Evolutionary conservation across 1,140 invertebrate species (phyloP), one percentile per base, ranked within the genome.

Genomic region (Grapholita molesta): DNA sequence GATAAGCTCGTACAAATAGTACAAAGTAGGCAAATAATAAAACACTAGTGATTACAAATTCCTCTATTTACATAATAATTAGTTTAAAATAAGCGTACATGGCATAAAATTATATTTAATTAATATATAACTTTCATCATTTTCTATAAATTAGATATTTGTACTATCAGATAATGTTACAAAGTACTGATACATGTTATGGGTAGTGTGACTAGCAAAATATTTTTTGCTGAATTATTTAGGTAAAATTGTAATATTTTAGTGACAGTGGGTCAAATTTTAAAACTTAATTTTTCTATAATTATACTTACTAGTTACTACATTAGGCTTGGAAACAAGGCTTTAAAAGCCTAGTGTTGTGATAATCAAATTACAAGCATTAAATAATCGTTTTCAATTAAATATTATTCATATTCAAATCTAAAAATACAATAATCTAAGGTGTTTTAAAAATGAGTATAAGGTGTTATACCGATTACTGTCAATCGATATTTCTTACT

Each of bases 61-160:
- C 87, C 82, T 91, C 82, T 91, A 91, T 91, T 91, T 91, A 91
- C 88, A 91, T 84, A 78, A 85, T 88, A 88, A 81, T 86, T 88
- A 87, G 85, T 89, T 90, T 90, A 89, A 88, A 91, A 91, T 91
- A 91, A 91, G 89, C 89, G 89, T 91, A 91, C 86, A 91, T 89
- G 88, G 88, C 89, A 86, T 91, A 91, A 86, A 89, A 90, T 89
- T 89, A 90, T 82, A 57, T 57, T 57, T 30, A 88, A 86, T 88
- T 88, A 86, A 87, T 86, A 89, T 88, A 88, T 85, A 82, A 87
- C 84, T 88, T 81, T 86, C 85, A 86, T 86, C 55, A 25, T 80
- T 84, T 72, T 78, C 84, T 91, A 91, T 89, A 91, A 90, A 91
- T 91, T 91, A 91, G 79, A 86, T 88, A 85, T 91, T 91, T 91